A percentile compares a stretch with the other conserved stretches of the same genome.
phyloP scores from a whole-genome alignment of 2,888 invertebrate genomes.

The Brenthis ino region DNA sequence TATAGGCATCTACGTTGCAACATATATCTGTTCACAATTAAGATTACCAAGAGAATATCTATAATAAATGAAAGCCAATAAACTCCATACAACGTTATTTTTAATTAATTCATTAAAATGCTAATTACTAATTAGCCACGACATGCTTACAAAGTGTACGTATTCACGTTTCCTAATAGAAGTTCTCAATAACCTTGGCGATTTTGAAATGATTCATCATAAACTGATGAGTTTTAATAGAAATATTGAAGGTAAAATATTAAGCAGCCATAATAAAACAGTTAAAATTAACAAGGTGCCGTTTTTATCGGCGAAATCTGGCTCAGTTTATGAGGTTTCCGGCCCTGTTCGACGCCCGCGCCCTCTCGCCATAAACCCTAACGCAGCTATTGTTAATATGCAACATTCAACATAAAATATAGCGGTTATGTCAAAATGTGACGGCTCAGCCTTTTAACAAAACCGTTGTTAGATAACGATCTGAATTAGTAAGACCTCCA shows the following conservation, averaged over 20 bases:
- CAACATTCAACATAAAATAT: conserved; percentile 63
- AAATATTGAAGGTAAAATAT: conserved; percentile 61
- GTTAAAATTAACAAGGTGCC: conserved; percentile 78
- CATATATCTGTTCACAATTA: background rate
- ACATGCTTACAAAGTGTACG: conserved; percentile 14
- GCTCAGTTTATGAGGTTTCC: conserved; percentile 75
- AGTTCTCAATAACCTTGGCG: conserved; percentile 4
- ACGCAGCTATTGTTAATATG: conserved; percentile 54
- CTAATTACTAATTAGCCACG: conserved; percentile 29
- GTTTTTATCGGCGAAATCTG: conserved; percentile 75
- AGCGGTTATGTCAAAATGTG: conserved; percentile 58
- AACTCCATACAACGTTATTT: background rate
- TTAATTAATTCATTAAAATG: conserved; percentile 19
- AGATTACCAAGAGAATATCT: background rate
- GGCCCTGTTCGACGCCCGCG: conserved; percentile 55
- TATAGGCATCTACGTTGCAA: background rate
- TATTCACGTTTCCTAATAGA: background rate
- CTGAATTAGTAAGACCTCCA: conserved; percentile 34
- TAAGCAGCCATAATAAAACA: conserved; percentile 69
- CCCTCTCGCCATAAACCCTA: conserved; percentile 60
- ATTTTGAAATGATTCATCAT: conserved; percentile 33
- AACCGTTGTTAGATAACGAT: conserved; percentile 38
- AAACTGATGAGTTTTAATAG: conserved; percentile 48
- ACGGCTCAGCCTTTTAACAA: conserved; percentile 43
- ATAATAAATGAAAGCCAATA: conserved; percentile 7